These are phyloP conservation scores for Dugesia japonica DNA, from an alignment of 2,888 invertebrate species.

Conservation along the genomic window DNA sequence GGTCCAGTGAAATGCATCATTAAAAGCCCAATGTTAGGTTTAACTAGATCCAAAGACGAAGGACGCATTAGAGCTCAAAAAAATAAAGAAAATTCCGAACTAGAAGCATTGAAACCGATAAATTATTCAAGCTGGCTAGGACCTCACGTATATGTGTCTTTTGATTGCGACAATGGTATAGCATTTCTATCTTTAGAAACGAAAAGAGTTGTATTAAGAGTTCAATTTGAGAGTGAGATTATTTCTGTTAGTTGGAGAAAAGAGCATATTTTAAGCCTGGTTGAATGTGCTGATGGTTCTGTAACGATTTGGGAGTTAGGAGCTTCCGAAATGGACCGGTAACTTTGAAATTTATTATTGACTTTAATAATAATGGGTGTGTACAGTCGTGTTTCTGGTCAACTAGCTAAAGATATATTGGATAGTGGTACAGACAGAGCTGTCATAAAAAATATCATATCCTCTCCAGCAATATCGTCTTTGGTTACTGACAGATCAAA, in stretches of 20 bases:
- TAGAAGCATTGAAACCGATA: slow-evolving; percentile 3
- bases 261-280: slow-evolving; percentile 87
- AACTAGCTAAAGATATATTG: neutral
- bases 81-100: slow-evolving; percentile 3
- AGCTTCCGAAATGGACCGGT: slow-evolving; percentile 75
- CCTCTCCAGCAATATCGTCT: too few species aligned
- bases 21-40: neutral
- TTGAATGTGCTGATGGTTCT: slow-evolving; percentile 86
- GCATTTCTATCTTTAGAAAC: slow-evolving; percentile 77
- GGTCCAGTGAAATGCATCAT: neutral
- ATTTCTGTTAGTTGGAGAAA: slow-evolving; percentile 87
- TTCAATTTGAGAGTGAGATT: slow-evolving; percentile 84
- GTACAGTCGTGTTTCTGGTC: neutral
- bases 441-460: too few species aligned
- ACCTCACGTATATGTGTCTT: slow-evolving; percentile 51
- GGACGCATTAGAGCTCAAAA: neutral
- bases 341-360: neutral
- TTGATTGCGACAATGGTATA: slow-evolving; percentile 91
- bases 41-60: neutral
- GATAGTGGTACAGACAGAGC: neutral
- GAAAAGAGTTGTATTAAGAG: slow-evolving; percentile 79
- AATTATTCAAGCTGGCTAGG: neutral
- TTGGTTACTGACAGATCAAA: too few species aligned
- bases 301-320: slow-evolving; percentile 99
- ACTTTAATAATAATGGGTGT: too few species aligned